Base-by-base conservation (phyloP, 2,113 vertebrate genomes). In the Eira barbara region DNA sequence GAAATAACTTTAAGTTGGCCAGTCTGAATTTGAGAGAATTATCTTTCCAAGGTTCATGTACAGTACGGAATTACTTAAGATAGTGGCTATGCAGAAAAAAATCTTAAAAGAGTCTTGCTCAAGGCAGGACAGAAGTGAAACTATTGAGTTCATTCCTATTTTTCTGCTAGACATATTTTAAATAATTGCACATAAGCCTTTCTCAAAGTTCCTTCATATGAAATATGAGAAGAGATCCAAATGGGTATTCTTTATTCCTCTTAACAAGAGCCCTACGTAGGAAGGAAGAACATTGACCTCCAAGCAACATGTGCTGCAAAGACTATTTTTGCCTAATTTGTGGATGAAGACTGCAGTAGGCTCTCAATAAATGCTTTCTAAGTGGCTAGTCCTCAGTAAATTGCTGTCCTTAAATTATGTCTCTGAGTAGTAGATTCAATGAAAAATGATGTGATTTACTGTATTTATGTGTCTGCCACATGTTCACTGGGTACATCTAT, bases 1-100 rank as follows among this genome's bases (percentile, higher is more conserved):
- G 95, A 36, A 89, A 91, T 79, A 89, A 89, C 55, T 91, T 95
- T 39, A 86, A 78, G 20, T 87, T 91, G 42, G 11, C 36, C 47
- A 55, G 9, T 78, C 25, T 69, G 49, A 49, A 82, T 14, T 96
- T 92, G 34, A 80, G 73, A 95, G 25, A 85, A 86, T 67, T 36
- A 47, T 45, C 17, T 92, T 74, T 67, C 67, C 18, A 78, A 71
- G 2, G 27, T 45, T 15, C 12, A 63, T 13, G 18, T 29, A 45
- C 0, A 86, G 3, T 8, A 80, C 73, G 92, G 93, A 93, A 86
- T 93, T 94, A 29, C 61, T 49, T 84, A 69, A 65, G 61, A 27
- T 0, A 39, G 21, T 80, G 63, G 39, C 20, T 74, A 59, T 29
- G 12, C 2, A 39, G 34, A 29, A 83, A 67, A 57, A 85, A 29